Evolutionary conservation across 2,113 vertebrate genomes (phyloP), one percentile per base, ranked within the genome.

Genomic region (Micromys minutus): DNA sequence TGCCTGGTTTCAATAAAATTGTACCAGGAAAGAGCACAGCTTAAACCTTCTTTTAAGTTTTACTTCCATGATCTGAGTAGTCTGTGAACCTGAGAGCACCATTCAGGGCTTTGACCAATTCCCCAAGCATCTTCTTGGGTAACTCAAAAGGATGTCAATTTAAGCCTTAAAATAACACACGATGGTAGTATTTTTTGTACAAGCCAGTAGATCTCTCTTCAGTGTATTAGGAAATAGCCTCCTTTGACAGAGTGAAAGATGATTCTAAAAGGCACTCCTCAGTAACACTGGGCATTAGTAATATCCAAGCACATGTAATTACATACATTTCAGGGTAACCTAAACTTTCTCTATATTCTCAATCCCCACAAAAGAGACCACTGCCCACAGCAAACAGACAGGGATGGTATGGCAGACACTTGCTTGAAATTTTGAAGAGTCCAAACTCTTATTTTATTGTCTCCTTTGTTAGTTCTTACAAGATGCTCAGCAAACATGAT

Each of bases 1-100:
- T 93, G 19, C 15, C 7, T 36, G 5, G 59, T 89, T 95, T 96
- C 71, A 89, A 75, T 87, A 93, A 84, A 95, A 83, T 77, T 93
- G 59, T 91, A 50, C 77, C 67, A 75, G 57, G 71, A 88, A 84
- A 89, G 11, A 55, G 7, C 59, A 93, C 19, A 69, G 59, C 86
- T 94, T 94, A 96, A 96, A 61, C 24, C 52, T 4, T 93, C 34
- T 96, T 79, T 93, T 79, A 81, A 91, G 17, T 81, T 94, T 86
- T 69, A 90, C 29, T 74, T 59, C 29, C 47, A 50, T 61, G 65
- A 96, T 91, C 65, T 42, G 17, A 72, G 13, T 85, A 83, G 36
- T 77, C 87, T 39, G 12, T 76, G 34, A 90, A 57, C 57, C 72
- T 74, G 63, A 61, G 2, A 89, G 69, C 29, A 61, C 11, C 5